Evolutionary conservation across 2,888 invertebrate genomes (phyloP).

Genomic region (Philopedon plagiatum): DNA sequence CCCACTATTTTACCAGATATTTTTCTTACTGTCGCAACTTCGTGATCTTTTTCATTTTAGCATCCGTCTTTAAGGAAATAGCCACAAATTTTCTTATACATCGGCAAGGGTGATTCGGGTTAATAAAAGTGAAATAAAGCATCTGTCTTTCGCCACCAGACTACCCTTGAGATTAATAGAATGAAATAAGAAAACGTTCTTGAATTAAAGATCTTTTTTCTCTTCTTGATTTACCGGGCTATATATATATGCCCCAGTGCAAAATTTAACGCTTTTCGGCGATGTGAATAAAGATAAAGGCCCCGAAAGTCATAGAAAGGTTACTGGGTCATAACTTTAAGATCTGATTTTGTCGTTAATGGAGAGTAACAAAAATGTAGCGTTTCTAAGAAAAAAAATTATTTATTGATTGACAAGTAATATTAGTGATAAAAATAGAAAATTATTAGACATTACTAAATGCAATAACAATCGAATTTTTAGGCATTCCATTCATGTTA

Average conservation of each 20-base stretch:
- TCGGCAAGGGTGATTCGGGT: conserved; percentile 24
- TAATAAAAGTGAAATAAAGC: conserved; percentile 43
- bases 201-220: conserved; percentile 40
- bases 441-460: too few relatives aligned
- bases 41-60: not conserved
- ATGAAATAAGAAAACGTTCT: conserved; percentile 44
- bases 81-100: conserved; percentile 12
- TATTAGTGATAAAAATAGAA: too few relatives aligned
- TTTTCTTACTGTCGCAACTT: not conserved
- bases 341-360: conserved; percentile 1
- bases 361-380: not conserved
- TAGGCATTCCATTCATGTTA: too few relatives aligned
- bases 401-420: not conserved
- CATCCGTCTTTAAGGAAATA: conserved; percentile 15
- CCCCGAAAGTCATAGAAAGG: conserved; percentile 22
- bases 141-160: conserved; percentile 43
- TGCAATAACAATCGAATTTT: too few relatives aligned
- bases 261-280: conserved; percentile 38
- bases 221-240: conserved; percentile 34
- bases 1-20: too few relatives aligned
- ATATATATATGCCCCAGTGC: conserved; percentile 39
- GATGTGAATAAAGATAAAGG: conserved; percentile 41
- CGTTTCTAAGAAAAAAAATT: not conserved
- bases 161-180: conserved; percentile 44
- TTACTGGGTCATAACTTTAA: conserved; percentile 23